A percentile compares a stretch with the other conserved stretches of the same genome.
Conservation (phyloP, 2,888 invertebrate species). For the Macrophya annulata region DNA sequence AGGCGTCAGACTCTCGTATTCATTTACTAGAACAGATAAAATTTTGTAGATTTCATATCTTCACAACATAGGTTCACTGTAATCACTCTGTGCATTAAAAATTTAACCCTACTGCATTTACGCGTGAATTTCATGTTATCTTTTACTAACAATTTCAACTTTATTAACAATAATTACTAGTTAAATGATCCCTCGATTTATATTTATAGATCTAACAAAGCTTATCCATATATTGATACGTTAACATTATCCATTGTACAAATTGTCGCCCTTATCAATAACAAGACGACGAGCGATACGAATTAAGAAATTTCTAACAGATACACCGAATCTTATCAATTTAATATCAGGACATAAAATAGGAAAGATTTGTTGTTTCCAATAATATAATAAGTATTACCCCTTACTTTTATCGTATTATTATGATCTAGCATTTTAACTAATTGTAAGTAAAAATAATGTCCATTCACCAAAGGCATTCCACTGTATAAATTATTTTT, state of each 20-base stretch:
- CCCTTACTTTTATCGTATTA: slow-evolving; percentile 18
- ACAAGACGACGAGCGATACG: not conserved
- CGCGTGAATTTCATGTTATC: not conserved
- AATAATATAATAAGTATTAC: slow-evolving; percentile 14
- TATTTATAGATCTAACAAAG: not conserved
- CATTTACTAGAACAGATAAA: not conserved
- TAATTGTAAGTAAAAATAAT: slow-evolving; percentile 20
- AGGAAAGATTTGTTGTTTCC: slow-evolving; percentile 11
- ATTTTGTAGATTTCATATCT: not conserved
- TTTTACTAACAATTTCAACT: not conserved
- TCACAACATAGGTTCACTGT: not conserved
- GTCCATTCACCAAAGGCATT: slow-evolving; percentile 41
- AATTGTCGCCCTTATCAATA: not conserved
- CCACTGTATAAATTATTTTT: slow-evolving; percentile 31
- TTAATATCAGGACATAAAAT: slow-evolving; percentile 9
- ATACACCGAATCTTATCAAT: not conserved
- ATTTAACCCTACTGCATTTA: not conserved
- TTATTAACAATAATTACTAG: not conserved
- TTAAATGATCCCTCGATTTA: not conserved
- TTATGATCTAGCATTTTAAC: slow-evolving; percentile 20
- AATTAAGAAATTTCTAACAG: not conserved
- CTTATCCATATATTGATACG: not conserved
- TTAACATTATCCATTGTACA: not conserved
- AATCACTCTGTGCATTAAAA: not conserved
- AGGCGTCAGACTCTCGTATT: not conserved